Percentiles rank a stretch among this genome's conserved stretches.
phyloP scores from a whole-genome alignment of 2,888 invertebrate genomes.

The Gonocerus acuteangulatus region DNA sequence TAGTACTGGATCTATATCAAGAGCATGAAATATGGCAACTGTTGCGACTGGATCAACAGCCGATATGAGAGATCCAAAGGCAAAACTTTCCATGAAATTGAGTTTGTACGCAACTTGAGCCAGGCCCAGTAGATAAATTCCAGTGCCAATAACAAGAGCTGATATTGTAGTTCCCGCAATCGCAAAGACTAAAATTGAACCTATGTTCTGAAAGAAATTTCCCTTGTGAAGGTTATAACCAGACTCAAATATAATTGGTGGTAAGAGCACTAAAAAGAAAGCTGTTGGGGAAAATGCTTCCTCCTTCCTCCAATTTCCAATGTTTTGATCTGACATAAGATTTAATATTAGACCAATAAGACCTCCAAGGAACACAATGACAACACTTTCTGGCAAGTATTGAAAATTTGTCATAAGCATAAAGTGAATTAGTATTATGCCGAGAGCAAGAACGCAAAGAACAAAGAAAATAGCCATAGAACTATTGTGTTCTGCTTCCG shows the following conservation, averaged over 20 bases:
- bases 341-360: conserved; percentile 86
- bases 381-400: conserved; percentile 95
- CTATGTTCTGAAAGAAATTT: conserved; percentile 89
- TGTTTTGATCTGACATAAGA: conserved; percentile 76
- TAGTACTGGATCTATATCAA: conserved; percentile 92
- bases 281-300: conserved; percentile 98
- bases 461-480: conserved; percentile 98
- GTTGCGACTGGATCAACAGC: conserved; percentile 99
- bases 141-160: conserved; percentile 92
- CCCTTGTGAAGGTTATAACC: conserved; percentile 98
- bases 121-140: conserved; percentile 87
- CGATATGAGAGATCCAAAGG: conserved; percentile 95
- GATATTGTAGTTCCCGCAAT: conserved; percentile 96
- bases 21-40: conserved; percentile 94
- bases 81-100: conserved; percentile 94
- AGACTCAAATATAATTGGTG: conserved; percentile 98
- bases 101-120: conserved; percentile 85
- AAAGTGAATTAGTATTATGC: conserved; percentile 87
- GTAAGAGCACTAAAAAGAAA: conserved; percentile 90
- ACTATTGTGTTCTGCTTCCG: conserved; percentile 92
- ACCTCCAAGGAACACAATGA: conserved; percentile 90
- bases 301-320: conserved; percentile 92
- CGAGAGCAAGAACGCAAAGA: conserved; percentile 85
- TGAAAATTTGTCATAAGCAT: conserved; percentile 93
- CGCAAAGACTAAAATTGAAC: conserved; percentile 96